Base-by-base conservation (phyloP, 2,797 vertebrate genomes). In the Rhyacichthys aspro region DNA sequence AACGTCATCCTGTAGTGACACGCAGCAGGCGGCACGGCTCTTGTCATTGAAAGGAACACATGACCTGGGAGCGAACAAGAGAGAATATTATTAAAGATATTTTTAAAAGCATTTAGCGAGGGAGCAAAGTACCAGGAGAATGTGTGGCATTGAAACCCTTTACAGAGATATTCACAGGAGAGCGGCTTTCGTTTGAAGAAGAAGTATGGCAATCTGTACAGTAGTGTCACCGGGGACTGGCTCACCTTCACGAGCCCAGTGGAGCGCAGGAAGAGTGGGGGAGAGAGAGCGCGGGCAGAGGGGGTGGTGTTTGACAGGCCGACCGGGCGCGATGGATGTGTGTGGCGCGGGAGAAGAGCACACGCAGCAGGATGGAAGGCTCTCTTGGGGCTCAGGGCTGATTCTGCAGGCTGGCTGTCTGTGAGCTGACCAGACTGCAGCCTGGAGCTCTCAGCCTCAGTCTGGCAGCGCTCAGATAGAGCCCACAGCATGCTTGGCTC, bases 201-300 rank as follows among this genome's bases (percentile, higher is more conserved):
- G 83, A 87, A 78, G 72, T 57, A 67, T 67, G 67, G 81, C 84
- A 90, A 88, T 88, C 83, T 91, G 87, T 90, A 87, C 78, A 73
- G 79, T 71, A 46, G 69, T 38, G 77, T 70, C 89, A 67, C 79
- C 56, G 69, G 88, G 82, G 83, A 88, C 68, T 70, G 76, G 73
- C 83, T 91, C 89, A 91, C 89, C 89, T 91, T 91, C 87, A 88
- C 73, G 52, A 76, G 84, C 76, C 80, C 75, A 86, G 77, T 79
- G 72, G 81, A 88, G 87, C 82, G 49, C 60, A 81, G 78, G 79
- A 88, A 70, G 72, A 81, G 63, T 17, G 14, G 15, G 43, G 47
- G 52, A 17, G 42, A 15, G 15, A n/a, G n/a, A n/a, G n/a, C n/a
- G n/a, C n/a, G n/a, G n/a, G n/a, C n/a, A n/a, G n/a, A n/a, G 45